Conservation (phyloP, 2,113 vertebrate genomes). For the Cervus canadensis region DNA sequence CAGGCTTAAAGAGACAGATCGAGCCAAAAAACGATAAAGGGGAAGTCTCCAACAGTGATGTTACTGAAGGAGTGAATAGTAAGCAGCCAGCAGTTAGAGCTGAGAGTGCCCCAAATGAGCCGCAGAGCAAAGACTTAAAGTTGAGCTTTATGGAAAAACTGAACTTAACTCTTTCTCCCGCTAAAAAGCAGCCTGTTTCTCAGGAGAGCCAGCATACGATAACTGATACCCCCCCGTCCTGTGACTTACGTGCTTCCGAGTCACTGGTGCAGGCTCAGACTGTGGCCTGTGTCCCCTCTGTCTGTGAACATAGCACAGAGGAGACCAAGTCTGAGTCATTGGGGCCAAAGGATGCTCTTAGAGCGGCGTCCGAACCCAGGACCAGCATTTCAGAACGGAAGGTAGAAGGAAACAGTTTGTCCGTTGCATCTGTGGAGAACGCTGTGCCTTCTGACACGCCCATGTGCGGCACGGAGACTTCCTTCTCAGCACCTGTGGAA, state of each 20-base stretch:
- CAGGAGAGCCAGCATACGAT: slow-evolving; percentile 52
- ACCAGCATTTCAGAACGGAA: slow-evolving; percentile 33
- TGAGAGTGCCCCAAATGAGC: slow-evolving; percentile 48
- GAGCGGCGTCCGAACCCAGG: neutral
- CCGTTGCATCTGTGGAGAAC: slow-evolving; percentile 39
- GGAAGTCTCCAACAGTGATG: slow-evolving; percentile 34
- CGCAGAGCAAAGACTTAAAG: slow-evolving; percentile 84
- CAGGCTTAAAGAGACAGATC: slow-evolving; percentile 60
- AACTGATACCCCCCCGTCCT: slow-evolving; percentile 24
- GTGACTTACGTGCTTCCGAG: slow-evolving; percentile 22
- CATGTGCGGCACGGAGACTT: slow-evolving; percentile 27
- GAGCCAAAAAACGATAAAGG: slow-evolving; percentile 53
- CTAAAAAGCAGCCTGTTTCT: slow-evolving; percentile 84
- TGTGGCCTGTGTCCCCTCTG: slow-evolving; percentile 22
- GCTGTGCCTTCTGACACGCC: neutral
- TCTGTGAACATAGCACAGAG: slow-evolving; percentile 15
- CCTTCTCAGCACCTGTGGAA: neutral
- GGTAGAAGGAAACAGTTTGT: slow-evolving; percentile 35
- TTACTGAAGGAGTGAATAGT: slow-evolving; percentile 2
- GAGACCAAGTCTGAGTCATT: neutral
- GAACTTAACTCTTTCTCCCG: slow-evolving; percentile 95
- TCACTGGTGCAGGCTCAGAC: slow-evolving; percentile 46
- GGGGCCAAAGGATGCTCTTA: slow-evolving; percentile 39
- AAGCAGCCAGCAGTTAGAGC: slow-evolving; percentile 59
- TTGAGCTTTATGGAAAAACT: slow-evolving; percentile 97